Evolutionary conservation across 2,888 invertebrate species (phyloP), one percentile per base, ranked within the genome.

Genomic region (Chrysolina oricalcia): DNA sequence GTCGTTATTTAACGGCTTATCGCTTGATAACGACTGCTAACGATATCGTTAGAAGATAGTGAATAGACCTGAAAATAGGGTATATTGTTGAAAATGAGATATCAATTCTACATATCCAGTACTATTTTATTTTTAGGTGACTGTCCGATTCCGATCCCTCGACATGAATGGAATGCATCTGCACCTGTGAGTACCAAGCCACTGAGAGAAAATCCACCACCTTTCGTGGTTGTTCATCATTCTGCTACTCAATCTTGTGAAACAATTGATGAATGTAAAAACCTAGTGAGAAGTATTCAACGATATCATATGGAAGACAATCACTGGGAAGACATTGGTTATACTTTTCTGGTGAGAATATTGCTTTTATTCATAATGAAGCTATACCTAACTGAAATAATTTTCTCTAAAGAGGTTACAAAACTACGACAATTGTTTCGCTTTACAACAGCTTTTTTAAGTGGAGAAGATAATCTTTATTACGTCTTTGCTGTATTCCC

Each of bases 211-310:
- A 81, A 86, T 78, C 89, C 90, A 2, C 86, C 89, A 15, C 87
- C 86, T 2, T 85, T 84, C 69, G 85, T 87, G 13, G 80, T 90
- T 4, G 86, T 91, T 71, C 90, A 90, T 83, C 90, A 91, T 78
- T 87, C 90, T 2, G 87, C 83, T 3, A 83, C 85, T 0, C 79
- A 83, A 11, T 64, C 81, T n/a, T 91, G 90, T 74, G 83, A 81
- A 0, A 87, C 83, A 3, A 83, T 82, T 73, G 83, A 83, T 4
- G 78, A 84, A 15, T 90, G 90, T 77, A 86, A 86, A 75, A 82
- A 84, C 2, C 81, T 83, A 79, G 83, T 90, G 17, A 85, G 87
- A 84, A 78, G 79, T 23, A 87, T 90, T 50, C 90, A 90, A 85
- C 81, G 81, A 59, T 81, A 81, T 64, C 88, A 88, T 73, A 87